Conservation (phyloP, 2,797 vertebrate species). For the Peromyscus aztecus region DNA sequence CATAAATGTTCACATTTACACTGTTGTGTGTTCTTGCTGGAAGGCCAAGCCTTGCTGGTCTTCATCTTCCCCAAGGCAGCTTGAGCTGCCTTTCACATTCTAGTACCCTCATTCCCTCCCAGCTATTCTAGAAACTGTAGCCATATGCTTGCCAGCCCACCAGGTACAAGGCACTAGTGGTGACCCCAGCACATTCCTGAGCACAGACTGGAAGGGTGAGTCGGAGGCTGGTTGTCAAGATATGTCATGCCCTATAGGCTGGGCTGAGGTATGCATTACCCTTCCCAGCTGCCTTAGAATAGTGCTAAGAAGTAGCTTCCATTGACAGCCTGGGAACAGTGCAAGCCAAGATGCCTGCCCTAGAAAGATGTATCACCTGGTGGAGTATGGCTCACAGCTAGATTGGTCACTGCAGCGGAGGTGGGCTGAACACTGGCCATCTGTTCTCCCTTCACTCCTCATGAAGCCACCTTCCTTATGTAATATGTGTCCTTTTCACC, state of each 20-base stretch:
- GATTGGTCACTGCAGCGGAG: background rate
- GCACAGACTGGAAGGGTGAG: conserved; percentile 55
- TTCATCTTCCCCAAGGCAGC: background rate
- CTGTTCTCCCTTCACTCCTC: rapidly evolving
- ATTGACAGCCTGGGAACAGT: background rate
- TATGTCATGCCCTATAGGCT: background rate
- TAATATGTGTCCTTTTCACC: background rate
- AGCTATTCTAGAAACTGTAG: conserved; percentile 53
- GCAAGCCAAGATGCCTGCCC: background rate
- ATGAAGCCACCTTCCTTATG: background rate
- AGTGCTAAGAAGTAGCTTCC: background rate
- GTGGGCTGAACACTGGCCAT: background rate
- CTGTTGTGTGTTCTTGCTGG: background rate
- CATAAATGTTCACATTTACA: rapidly evolving
- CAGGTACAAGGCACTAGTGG: conserved; percentile 61
- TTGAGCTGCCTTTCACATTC: conserved; percentile 39
- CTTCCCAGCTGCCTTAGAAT: background rate
- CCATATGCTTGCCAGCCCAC: conserved; percentile 34
- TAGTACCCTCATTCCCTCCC: background rate
- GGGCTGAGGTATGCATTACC: background rate
- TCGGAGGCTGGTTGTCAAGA: conserved; percentile 39
- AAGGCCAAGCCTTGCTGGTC: background rate
- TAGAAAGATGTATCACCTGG: background rate
- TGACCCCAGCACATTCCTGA: conserved; percentile 70
- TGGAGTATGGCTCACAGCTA: background rate